These are phyloP conservation scores for Apeltes quadracus DNA, from an alignment of 2,113 vertebrate species.

Conservation along the genomic window DNA sequence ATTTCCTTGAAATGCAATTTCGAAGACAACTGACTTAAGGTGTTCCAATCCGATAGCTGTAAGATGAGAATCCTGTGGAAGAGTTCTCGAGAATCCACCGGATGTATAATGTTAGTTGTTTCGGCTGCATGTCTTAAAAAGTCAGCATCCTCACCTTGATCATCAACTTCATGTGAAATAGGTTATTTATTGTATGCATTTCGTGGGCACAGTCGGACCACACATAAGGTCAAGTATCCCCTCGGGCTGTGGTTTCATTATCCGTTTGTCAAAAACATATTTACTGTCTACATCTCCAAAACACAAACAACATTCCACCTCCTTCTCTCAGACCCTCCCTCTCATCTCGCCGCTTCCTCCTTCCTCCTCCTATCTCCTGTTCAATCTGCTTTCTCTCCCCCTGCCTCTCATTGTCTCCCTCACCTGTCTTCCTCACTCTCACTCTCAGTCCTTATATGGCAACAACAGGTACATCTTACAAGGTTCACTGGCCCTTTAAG, in stretches of 20 bases:
- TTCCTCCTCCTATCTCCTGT: slow-evolving; percentile 23
- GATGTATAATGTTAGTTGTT: neutral
- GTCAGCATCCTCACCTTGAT: neutral
- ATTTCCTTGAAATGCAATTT: neutral
- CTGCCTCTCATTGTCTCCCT: slow-evolving; percentile 22
- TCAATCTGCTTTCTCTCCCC: slow-evolving; percentile 37
- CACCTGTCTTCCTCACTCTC: slow-evolving; percentile 22
- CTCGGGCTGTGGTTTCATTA: neutral
- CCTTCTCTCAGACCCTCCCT: slow-evolving; percentile 6
- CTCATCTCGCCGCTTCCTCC: slow-evolving; percentile 22
- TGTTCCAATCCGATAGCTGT: neutral
- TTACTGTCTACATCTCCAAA: neutral
- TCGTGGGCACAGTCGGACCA: neutral
- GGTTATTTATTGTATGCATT: too few relatives aligned
- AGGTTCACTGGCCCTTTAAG: neutral
- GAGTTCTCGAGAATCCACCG: neutral
- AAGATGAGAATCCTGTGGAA: neutral
- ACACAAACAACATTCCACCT: slow-evolving; percentile 24
- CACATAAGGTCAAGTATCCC: neutral
- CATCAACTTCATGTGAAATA: neutral
- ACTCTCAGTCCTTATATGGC: slow-evolving; percentile 6
- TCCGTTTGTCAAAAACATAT: slow-evolving; percentile 18
- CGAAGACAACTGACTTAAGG: neutral
- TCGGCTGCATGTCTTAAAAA: neutral
- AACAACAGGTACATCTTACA: slow-evolving; percentile 27